Base-by-base conservation (phyloP, 2,113 vertebrate genomes). In the Phylloscopus trochiloides region DNA sequence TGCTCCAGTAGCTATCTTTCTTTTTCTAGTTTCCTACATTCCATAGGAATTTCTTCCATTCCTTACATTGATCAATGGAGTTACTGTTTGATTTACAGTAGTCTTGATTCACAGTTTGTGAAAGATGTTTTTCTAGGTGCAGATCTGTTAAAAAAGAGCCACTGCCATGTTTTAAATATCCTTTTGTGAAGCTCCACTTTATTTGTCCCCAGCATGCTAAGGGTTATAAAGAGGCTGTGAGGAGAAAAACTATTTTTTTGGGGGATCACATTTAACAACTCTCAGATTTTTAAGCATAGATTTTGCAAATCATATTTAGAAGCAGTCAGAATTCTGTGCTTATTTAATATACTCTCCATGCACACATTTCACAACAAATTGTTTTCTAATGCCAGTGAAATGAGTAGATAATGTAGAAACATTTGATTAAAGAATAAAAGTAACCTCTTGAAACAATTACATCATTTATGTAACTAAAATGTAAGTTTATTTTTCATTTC, bases 11-110 rank as follows among this genome's bases (percentile, higher is more conserved):
- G 59, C 90, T 92, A 76, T 92, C 28, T 77, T 96, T 95, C 88
- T 83, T 78, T 88, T 96, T 97, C 94, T 88, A 86, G 82, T 97
- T 97, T 97, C 95, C 94, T 87, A 95, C 92, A 90, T 96, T 97
- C 93, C 83, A 34, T 25, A 96, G 86, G 95, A 97, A 96, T 98
- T 95, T 95, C 74, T 92, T 94, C 63, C 93, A 95, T 74, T 96
- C 71, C 77, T 63, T 91, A 62, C 48, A 45, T 71, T 87, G 68
- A 67, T 98, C 97, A 98, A 98, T 97, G 94, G 93, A 86, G 82
- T 95, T 92, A 98, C 97, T 98, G 97, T 98, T 94, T 87, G n/a
- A 87, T 92, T 77, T 77, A 61, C 51, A 88, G 75, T 25, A 47
- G 55, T 47, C 65, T 86, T 24, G 17, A 66, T 81, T 95, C 77